A percentile compares a stretch with the other conserved stretches of the same genome.
phyloP scores from a whole-genome alignment of 2,113 vertebrate genomes.

The Rafetus swinhoei region DNA sequence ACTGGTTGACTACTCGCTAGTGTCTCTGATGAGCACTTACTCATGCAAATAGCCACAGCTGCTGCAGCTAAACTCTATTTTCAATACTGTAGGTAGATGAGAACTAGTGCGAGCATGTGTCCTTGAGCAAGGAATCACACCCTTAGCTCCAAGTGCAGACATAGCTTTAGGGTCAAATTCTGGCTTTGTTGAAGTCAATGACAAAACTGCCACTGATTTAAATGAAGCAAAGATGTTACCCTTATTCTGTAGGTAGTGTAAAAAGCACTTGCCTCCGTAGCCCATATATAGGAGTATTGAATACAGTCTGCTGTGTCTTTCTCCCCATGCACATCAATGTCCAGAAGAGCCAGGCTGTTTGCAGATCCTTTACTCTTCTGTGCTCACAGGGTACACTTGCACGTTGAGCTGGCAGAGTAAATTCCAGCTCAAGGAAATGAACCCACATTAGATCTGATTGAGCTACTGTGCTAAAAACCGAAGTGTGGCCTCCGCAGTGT shows the following conservation, averaged over 20 bases:
- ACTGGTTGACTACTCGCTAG: no score
- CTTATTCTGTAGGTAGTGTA: conserved; percentile 39
- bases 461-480: background rate
- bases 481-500: background rate
- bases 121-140: background rate
- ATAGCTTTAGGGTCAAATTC: no score
- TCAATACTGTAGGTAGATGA: no score
- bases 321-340: background rate
- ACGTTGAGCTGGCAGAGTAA: no score
- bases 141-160: background rate
- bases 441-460: background rate
- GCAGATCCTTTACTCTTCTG: no score
- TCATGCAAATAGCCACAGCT: no score
- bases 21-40: no score
- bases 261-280: background rate
- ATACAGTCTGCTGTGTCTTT: background rate
- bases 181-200: background rate
- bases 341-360: fast-evolving
- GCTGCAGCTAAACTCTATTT: no score
- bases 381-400: no score
- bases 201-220: conserved; percentile 10
- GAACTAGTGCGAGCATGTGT: no score
- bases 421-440: no score
- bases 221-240: conserved; percentile 12
- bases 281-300: background rate